Conservation (phyloP, 1,140 invertebrate species). For the Caenorhabditis inopinata region DNA sequence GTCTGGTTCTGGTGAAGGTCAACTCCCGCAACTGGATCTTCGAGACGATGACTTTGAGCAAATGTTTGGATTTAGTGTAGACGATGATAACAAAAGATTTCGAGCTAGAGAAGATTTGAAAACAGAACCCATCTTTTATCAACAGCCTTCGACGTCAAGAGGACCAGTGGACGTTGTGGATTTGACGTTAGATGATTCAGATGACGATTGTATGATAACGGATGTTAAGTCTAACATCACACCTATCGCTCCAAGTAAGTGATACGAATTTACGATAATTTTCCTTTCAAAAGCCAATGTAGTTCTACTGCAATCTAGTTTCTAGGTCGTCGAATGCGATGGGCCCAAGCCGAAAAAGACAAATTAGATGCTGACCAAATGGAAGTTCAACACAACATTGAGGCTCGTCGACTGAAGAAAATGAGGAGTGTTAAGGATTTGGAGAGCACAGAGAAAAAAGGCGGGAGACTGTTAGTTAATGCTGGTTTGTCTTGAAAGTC, state of each 20-base stretch:
- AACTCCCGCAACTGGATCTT: conserved; percentile 13
- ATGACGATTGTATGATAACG: conserved; percentile 11
- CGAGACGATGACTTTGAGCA: conserved; percentile 25
- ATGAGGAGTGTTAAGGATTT: conserved; percentile 23
- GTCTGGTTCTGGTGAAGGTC: background rate
- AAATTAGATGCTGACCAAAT: background rate
- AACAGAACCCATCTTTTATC: background rate
- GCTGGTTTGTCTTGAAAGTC: too few relatives aligned
- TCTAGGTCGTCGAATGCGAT: conserved; percentile 1
- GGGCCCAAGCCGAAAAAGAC: conserved; percentile 15
- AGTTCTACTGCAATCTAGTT: too few relatives aligned
- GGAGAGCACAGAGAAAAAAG: conserved; percentile 18
- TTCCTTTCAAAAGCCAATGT: too few relatives aligned
- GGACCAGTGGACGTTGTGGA: background rate
- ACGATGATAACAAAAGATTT: background rate
- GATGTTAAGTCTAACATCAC: background rate
- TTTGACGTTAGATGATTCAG: background rate
- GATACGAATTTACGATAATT: too few relatives aligned
- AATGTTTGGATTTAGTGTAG: conserved; percentile 38
- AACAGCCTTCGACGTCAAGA: background rate
- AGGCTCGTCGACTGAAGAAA: background rate
- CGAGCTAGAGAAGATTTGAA: background rate
- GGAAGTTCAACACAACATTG: background rate
- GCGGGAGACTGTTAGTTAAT: conserved; percentile 8
- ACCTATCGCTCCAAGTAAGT: background rate